These are phyloP conservation scores for Heteronetta atricapilla DNA, from an alignment of 2,113 vertebrate species.

Conservation along the genomic window DNA sequence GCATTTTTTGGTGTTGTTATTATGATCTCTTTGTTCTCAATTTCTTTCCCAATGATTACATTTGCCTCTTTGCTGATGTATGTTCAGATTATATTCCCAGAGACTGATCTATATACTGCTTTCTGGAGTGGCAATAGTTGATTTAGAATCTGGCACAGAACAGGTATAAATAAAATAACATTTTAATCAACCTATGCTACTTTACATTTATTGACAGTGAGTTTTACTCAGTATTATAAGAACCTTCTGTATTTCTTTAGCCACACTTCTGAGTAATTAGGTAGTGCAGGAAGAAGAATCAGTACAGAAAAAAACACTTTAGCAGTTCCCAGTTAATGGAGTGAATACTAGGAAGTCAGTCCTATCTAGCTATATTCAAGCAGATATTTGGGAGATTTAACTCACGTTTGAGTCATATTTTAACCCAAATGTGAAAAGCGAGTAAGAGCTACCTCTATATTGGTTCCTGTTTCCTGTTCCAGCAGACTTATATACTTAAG, in stretches of 20 bases:
- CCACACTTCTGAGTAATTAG: background rate
- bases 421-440: background rate
- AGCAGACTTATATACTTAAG: background rate
- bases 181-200: background rate
- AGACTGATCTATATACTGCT: background rate
- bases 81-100: background rate
- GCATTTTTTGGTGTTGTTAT: background rate
- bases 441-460: background rate
- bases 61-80: background rate
- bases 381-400: background rate
- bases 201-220: background rate
- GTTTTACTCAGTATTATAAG: background rate
- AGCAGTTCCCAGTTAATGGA: background rate
- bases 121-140: background rate
- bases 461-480: background rate
- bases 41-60: background rate
- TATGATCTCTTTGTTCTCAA: background rate
- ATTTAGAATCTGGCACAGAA: background rate
- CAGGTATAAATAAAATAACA: background rate
- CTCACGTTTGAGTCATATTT: background rate
- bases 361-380: background rate
- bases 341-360: background rate
- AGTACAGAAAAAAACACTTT: background rate
- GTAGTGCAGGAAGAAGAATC: background rate
- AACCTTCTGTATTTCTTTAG: background rate